Evolutionary conservation across 2,888 invertebrate species (phyloP).

Genomic region (Eupithecia inturbata): DNA sequence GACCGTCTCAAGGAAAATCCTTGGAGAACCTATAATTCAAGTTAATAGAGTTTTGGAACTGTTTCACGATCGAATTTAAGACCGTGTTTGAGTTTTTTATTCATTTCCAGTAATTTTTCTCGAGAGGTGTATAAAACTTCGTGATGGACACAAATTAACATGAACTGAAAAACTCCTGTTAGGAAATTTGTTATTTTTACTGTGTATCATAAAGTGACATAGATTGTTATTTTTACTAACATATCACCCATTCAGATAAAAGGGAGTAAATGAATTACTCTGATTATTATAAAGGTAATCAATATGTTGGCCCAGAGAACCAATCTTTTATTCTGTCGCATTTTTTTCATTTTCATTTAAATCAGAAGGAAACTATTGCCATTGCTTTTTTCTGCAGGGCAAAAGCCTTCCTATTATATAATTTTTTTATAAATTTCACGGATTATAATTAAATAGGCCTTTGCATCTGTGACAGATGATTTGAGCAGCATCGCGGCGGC

Average conservation of each 20-base stretch:
- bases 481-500: too few relatives aligned
- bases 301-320: too few relatives aligned
- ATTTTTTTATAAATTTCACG: too few relatives aligned
- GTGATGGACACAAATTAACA: not conserved
- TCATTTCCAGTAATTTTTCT: slow-evolving; percentile 28
- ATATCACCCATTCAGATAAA: not conserved
- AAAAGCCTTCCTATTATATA: too few relatives aligned
- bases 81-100: slow-evolving; percentile 60
- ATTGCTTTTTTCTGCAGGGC: not conserved
- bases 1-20: slow-evolving; percentile 76
- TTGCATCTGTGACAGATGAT: too few relatives aligned
- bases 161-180: not conserved
- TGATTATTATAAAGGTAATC: too few relatives aligned
- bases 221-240: not conserved
- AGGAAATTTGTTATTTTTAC: not conserved
- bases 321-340: too few relatives aligned
- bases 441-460: too few relatives aligned
- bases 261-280: not conserved
- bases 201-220: not conserved
- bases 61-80: slow-evolving; percentile 55
- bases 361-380: not conserved
- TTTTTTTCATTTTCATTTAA: too few relatives aligned
- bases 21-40: slow-evolving; percentile 73
- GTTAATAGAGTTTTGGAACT: slow-evolving; percentile 74
- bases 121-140: not conserved